These are phyloP conservation scores for Sisor rabdophorus DNA, from an alignment of 2,113 vertebrate species.

Conservation along the genomic window DNA sequence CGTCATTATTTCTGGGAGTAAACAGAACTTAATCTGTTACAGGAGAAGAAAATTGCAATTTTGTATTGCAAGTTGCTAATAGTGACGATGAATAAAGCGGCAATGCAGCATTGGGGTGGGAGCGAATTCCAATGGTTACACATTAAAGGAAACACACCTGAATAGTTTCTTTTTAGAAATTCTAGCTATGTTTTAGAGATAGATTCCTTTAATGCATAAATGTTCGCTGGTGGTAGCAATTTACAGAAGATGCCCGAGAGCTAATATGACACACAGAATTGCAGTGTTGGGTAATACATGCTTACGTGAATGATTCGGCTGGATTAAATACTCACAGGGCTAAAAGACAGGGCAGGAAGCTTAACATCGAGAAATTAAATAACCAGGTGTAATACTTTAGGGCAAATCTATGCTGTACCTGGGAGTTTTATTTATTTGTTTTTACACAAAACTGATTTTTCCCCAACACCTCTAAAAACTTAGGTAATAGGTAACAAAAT, in stretches of 20 bases:
- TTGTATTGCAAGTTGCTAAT: constrained; percentile 8
- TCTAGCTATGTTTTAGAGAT: background rate
- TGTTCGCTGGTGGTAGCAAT: constrained; percentile 16
- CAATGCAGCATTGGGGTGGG: constrained; percentile 15
- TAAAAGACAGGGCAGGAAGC: constrained; percentile 10
- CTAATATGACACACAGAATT: constrained; percentile 9
- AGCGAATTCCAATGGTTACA: background rate
- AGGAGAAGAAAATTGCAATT: constrained; percentile 4
- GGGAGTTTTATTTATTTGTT: too few relatives aligned
- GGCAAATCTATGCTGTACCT: background rate
- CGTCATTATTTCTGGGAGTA: constrained; percentile 15
- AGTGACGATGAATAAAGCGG: constrained; percentile 10
- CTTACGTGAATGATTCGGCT: background rate
- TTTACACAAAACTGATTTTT: background rate
- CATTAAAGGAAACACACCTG: constrained; percentile 37
- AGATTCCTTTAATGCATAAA: constrained; percentile 27
- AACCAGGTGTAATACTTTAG: constrained; percentile 4
- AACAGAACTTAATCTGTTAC: constrained; percentile 18
- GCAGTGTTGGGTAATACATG: constrained; percentile 23
- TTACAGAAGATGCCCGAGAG: background rate
- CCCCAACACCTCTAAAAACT: too few relatives aligned
- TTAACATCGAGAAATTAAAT: background rate
- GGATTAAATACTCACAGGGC: constrained; percentile 19
- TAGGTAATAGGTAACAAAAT: too few relatives aligned
- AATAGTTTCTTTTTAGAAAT: too few relatives aligned